Evolutionary conservation across 2,113 vertebrate species (phyloP).

Genomic region (Rousettus leschenaultii): DNA sequence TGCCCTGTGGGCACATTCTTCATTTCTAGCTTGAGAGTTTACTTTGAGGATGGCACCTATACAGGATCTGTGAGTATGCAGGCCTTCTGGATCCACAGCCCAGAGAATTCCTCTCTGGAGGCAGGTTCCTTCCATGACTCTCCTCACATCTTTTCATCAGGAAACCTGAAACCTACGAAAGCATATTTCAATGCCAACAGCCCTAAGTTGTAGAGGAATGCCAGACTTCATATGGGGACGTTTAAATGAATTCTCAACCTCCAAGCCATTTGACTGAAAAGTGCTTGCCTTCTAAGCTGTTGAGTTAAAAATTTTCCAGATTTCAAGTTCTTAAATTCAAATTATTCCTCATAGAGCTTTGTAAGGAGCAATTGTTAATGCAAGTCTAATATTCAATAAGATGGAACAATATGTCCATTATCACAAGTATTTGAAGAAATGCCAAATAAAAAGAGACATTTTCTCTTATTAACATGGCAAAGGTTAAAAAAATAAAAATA

Average conservation of each 20-base stretch:
- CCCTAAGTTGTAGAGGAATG: not conserved
- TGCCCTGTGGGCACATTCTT: not conserved
- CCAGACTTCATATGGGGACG: not conserved
- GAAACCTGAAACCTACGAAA: not conserved
- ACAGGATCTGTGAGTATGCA: not conserved
- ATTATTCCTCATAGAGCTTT: not conserved
- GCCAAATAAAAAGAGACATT: not conserved
- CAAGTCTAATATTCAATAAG: slow-evolving; percentile 28
- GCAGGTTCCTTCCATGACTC: not conserved
- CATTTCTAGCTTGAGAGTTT: not conserved
- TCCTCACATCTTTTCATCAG: not conserved
- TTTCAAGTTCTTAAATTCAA: not conserved
- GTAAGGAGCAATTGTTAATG: slow-evolving; percentile 46
- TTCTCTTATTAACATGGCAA: not conserved
- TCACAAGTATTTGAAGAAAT: not conserved
- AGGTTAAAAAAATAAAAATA: not conserved
- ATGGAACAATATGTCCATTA: not conserved
- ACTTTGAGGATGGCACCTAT: not conserved
- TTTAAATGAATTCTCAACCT: not conserved
- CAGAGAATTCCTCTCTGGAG: not conserved
- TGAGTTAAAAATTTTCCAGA: not conserved
- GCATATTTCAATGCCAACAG: not conserved
- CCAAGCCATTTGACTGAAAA: not conserved
- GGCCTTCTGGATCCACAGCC: not conserved
- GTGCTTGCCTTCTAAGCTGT: not conserved